Evolutionary conservation across 1,140 invertebrate species (phyloP), one percentile per base, ranked within the genome.

Genomic region (Drosophila pachea): DNA sequence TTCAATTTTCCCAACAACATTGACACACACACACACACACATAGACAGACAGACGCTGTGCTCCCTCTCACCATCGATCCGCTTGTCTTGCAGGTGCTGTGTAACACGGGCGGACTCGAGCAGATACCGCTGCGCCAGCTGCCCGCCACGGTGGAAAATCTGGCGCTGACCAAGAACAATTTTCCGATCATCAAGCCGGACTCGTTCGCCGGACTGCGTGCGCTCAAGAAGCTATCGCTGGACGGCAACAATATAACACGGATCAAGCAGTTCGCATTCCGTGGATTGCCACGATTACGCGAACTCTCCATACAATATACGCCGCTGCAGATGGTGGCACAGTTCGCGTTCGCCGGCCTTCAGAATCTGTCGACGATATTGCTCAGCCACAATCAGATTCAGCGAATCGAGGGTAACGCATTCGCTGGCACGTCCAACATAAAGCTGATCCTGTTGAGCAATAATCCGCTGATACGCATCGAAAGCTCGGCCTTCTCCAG

Each of bases 361-460:
- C 95, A 96, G 79, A 96, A 96, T 82, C 92, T 96, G 6, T 93
- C 93, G 2, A 92, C 93, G 2, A 93, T 96, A 42, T 89, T 95
- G 52, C 86, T 96, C 8, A 93, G 93, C 8, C 92, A 96, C 90
- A 96, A 96, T 83, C 93, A 93, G 74, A 96, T 96, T 11, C 91
- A 91, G 7, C 92, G 93, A 73, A 94, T 96, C 43, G 94, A 95
- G 87, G 92, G 92, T 2, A 94, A 94, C 78, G 94, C 95, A 7
- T 96, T 96, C 66, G 95, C 95, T 0, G 95, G 95, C 7, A 95
- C 95, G 0, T 94, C 94, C 33, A 95, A 95, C 88, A 92, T 96
- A 33, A 93, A 93, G 76, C 88, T 94, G 33, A 93, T 96, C 33
- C 91, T 95, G 40, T 86, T 96, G 40, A 93, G 91, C 62, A 94